Evolutionary conservation across 2,113 vertebrate species (phyloP), one percentile per base, ranked within the genome.

Genomic region (Albula goreensis): DNA sequence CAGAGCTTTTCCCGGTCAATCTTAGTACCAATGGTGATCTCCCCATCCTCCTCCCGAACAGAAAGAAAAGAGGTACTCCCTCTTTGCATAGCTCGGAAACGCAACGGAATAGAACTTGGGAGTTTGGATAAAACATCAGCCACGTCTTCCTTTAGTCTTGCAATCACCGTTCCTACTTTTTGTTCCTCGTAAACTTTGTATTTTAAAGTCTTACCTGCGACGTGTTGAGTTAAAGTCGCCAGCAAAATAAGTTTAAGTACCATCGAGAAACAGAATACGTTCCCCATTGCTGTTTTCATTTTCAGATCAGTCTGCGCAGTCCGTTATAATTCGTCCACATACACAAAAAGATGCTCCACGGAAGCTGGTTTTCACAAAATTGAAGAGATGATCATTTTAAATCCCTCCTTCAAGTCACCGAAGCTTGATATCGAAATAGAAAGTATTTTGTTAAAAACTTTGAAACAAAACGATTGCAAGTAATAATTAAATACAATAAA

Each of bases 121-220:
- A 98, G 91, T 91, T 96, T 96, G 51, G 95, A 89, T 81, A 99
- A 83, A 78, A 97, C 93, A 82, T 96, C 96, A 8, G 97, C 95
- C 13, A 97, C 97, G 77, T 99, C 98, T 89, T 99, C 98, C 4
- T 95, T 95, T 0, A 99, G 92, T 78, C 97, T 94, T 1, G 97
- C 97, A 78, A 99, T 96, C 3, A 99, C 97, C 0, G 95, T 97
- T 5, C 98, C 98, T 22, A 98, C 96, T 91, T 94, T 95, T 93
- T 99, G 98, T 92, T 99, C 98, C 94, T 99, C 98, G 50, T 98
- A 97, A 92, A 99, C 97, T 94, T 96, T 96, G 90, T 99, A 99
- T 92, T 97, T 98, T 88, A 99, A 89, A 92, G 97, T 98, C 94
- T 96, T 98, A 77, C 96, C 94, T 83, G 91, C 83, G 19, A 86